Evolutionary conservation across 1,140 invertebrate genomes (phyloP).

Genomic region (Euborellia annulipes): DNA sequence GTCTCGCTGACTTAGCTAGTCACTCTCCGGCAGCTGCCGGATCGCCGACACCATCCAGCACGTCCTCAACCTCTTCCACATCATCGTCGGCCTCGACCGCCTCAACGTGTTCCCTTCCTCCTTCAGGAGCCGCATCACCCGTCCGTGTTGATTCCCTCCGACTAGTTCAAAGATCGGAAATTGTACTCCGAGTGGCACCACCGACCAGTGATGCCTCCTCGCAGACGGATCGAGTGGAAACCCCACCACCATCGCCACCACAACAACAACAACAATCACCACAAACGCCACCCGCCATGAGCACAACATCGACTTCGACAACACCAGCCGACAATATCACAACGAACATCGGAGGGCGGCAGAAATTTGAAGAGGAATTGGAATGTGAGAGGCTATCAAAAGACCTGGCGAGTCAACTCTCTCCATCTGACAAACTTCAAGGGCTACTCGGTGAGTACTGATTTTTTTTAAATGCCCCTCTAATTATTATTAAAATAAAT

Average conservation of each 20-base stretch:
- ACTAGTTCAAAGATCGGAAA: slow-evolving; percentile 41
- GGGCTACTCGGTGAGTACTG: slow-evolving; percentile 51
- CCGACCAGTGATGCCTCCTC: slow-evolving; percentile 41
- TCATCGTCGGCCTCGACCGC: slow-evolving; percentile 20
- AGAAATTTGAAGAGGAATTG: slow-evolving; percentile 57
- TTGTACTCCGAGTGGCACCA: slow-evolving; percentile 40
- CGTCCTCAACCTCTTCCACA: slow-evolving; percentile 22
- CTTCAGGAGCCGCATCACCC: slow-evolving; percentile 18
- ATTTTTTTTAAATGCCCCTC: too few relatives aligned
- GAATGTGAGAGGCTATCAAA: slow-evolving; percentile 61
- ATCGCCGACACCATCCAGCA: too few relatives aligned
- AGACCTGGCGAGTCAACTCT: slow-evolving; percentile 52
- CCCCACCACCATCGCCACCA: neutral
- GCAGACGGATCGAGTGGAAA: slow-evolving; percentile 33
- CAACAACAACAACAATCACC: neutral
- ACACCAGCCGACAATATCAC: neutral
- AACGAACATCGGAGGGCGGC: slow-evolving; percentile 18
- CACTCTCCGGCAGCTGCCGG: too few relatives aligned
- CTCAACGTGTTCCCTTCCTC: slow-evolving; percentile 11
- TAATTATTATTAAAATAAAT: too few relatives aligned
- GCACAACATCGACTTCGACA: slow-evolving; percentile 6
- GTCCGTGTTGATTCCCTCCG: slow-evolving; percentile 33
- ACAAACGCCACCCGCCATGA: neutral
- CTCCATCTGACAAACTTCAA: slow-evolving; percentile 48
- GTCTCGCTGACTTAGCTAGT: too few relatives aligned